A percentile compares a stretch with the other conserved stretches of the same genome.
Conservation (phyloP, 2,797 vertebrate species). For the Gallinago nigripennis region DNA sequence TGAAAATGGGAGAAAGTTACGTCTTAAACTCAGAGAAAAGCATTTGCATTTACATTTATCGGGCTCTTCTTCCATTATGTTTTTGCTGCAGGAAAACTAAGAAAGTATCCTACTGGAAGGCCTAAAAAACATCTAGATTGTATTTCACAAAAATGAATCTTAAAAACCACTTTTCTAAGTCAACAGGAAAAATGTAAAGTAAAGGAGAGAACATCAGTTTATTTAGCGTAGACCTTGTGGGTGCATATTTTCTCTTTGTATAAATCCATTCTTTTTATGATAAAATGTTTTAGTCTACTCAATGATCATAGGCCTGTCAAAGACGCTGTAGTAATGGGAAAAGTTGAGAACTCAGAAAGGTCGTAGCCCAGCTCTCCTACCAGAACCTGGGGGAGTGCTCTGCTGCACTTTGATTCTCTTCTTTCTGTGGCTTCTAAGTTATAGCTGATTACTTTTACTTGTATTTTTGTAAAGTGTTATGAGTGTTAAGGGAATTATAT, state of each 20-base stretch:
- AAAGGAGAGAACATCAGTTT: not conserved
- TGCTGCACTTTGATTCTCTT: not conserved
- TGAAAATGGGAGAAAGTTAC: not conserved
- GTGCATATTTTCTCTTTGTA: not conserved
- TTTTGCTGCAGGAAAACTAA: not conserved
- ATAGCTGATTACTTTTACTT: not conserved
- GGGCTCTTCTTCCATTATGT: not conserved
- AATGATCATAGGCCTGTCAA: not conserved
- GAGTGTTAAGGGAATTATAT: not conserved
- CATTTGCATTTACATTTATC: not conserved
- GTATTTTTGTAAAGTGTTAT: slow-evolving; percentile 7
- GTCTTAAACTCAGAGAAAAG: not conserved
- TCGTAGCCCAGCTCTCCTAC: not conserved
- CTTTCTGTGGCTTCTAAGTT: not conserved
- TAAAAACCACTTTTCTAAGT: not conserved
- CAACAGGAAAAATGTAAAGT: not conserved
- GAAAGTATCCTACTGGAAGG: not conserved
- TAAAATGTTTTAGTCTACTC: not conserved
- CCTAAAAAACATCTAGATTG: not conserved
- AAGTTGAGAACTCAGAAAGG: not conserved
- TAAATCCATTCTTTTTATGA: not conserved
- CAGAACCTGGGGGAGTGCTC: not conserved
- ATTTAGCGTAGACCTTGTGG: not conserved
- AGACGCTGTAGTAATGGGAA: not conserved
- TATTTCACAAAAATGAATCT: not conserved